Conservation (phyloP, 2,113 vertebrate genomes). For the Orientallactaga bullata region DNA sequence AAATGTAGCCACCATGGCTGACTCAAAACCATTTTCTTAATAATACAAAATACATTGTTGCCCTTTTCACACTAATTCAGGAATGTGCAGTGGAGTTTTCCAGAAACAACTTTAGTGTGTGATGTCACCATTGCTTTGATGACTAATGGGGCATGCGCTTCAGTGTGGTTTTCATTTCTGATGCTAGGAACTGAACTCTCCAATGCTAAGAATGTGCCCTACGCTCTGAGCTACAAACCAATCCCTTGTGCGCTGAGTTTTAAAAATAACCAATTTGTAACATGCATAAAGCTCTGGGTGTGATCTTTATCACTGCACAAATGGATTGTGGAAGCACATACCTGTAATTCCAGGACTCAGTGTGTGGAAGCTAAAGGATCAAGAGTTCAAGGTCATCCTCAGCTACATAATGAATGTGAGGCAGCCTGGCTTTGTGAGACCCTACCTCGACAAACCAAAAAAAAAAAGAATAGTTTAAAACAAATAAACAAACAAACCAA, state of each 20-base stretch:
- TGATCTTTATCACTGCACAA: neutral
- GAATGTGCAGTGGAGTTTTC: conserved; percentile 13
- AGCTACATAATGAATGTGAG: too few species aligned
- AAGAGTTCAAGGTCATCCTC: neutral
- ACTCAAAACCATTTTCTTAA: conserved; percentile 1
- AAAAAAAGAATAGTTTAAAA: conserved; percentile 22
- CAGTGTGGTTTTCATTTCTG: neutral
- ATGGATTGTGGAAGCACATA: neutral
- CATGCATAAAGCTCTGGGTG: neutral
- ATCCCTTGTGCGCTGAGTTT: neutral
- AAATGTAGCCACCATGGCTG: too few species aligned
- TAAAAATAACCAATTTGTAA: neutral
- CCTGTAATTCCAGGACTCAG: neutral
- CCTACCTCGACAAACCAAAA: neutral
- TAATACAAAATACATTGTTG: neutral
- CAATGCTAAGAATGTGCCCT: neutral
- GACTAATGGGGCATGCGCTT: neutral
- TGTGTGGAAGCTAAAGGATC: neutral
- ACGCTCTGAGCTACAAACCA: neutral
- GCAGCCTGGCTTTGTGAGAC: too few species aligned
- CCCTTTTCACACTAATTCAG: neutral
- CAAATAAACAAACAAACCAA: neutral
- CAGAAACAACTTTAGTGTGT: neutral
- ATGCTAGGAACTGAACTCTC: neutral
- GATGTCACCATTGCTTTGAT: neutral